phyloP scores from a whole-genome alignment of 2,113 vertebrate species.

The Gasterosteus aculeatus region DNA sequence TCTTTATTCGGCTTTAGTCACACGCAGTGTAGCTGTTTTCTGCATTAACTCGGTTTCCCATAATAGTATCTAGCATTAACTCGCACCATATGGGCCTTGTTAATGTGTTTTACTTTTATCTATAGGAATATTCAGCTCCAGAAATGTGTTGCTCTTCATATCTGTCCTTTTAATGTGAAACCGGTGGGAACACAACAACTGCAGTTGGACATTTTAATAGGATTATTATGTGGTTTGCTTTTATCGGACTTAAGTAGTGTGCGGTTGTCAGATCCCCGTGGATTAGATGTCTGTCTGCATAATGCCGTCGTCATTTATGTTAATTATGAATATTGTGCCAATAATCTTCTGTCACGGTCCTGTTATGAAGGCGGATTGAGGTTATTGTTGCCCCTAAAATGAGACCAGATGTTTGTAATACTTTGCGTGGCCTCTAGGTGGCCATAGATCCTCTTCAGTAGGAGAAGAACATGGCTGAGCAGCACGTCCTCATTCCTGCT shows the following conservation, averaged over 20 bases:
- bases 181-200: conserved; percentile 46
- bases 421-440: conserved; percentile 62
- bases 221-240: conserved; percentile 57
- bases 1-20: not conserved
- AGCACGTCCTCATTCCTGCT: not conserved
- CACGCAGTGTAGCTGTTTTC: not conserved
- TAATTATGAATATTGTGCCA: conserved; percentile 67
- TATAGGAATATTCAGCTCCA: conserved; percentile 4
- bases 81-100: not conserved
- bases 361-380: conserved; percentile 54
- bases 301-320: conserved; percentile 70
- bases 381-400: conserved; percentile 58
- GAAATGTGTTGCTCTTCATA: conserved; percentile 19
- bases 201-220: conserved; percentile 31
- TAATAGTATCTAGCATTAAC: not conserved
- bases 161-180: conserved; percentile 33
- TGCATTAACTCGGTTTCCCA: not conserved
- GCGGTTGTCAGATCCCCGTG: conserved; percentile 48
- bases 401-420: conserved; percentile 49
- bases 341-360: conserved; percentile 61
- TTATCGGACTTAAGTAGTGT: conserved; percentile 47
- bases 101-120: conserved; percentile 11
- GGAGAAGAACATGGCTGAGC: not conserved
- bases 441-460: conserved; percentile 43
- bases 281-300: conserved; percentile 63